Conservation (phyloP, 2,113 vertebrate genomes). For the Podilymbus podiceps region DNA sequence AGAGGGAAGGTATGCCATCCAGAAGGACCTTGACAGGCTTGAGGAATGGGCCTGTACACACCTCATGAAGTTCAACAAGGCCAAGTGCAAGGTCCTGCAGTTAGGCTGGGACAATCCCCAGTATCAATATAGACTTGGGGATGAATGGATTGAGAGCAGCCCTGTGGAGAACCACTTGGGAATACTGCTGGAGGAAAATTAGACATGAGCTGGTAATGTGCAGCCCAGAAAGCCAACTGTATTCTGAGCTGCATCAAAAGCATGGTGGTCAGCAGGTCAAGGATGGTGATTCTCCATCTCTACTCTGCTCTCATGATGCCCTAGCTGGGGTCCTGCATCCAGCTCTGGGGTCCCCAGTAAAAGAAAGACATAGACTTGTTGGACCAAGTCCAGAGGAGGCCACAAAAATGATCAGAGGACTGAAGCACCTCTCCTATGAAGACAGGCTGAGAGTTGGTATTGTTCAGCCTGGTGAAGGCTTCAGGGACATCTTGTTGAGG, state of each 20-base stretch:
- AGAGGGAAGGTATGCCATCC: neutral
- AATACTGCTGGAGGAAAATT: neutral
- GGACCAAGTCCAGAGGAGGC: neutral
- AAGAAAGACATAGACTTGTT: neutral
- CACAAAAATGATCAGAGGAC: neutral
- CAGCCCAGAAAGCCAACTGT: neutral
- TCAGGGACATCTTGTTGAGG: neutral
- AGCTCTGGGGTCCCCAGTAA: too few species aligned
- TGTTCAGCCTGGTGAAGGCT: neutral
- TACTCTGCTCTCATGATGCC: neutral
- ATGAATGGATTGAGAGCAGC: neutral
- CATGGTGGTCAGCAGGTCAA: fast-evolving
- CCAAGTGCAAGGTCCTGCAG: too few species aligned
- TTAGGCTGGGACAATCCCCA: too few species aligned
- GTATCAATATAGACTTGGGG: neutral
- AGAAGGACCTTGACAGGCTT: too few species aligned
- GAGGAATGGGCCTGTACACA: too few species aligned
- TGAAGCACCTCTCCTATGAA: neutral
- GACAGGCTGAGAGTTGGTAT: neutral
- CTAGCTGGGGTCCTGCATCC: neutral
- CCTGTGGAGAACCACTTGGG: neutral
- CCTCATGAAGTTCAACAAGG: too few species aligned
- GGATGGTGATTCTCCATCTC: neutral
- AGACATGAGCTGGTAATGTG: neutral
- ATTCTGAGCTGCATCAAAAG: neutral